These are phyloP conservation scores for Ceratina australensis DNA, from an alignment of 1,140 invertebrate species.

Conservation along the genomic window DNA sequence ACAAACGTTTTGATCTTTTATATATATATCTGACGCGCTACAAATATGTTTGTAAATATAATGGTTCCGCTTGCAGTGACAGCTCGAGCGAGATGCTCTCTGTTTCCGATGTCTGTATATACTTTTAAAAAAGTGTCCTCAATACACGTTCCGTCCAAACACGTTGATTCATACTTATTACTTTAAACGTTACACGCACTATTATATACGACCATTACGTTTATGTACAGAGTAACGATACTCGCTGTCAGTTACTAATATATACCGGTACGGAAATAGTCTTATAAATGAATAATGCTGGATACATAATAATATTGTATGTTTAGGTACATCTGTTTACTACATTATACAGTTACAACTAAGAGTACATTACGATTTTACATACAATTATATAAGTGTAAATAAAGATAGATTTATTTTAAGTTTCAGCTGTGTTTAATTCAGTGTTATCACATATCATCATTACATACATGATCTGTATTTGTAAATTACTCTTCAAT, in stretches of 20 bases:
- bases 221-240: slow-evolving; percentile 15
- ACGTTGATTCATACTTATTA: slow-evolving; percentile 38
- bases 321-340: slow-evolving; percentile 34
- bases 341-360: slow-evolving; percentile 43
- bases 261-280: slow-evolving; percentile 31
- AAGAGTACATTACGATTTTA: slow-evolving; percentile 38
- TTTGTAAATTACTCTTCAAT: slow-evolving; percentile 15
- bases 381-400: slow-evolving; percentile 47
- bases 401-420: slow-evolving; percentile 51
- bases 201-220: slow-evolving; percentile 27
- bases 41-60: slow-evolving; percentile 54
- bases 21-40: slow-evolving; percentile 41
- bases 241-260: slow-evolving; percentile 19
- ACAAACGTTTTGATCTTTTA: slow-evolving; percentile 24
- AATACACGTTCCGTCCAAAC: slow-evolving; percentile 48
- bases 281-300: slow-evolving; percentile 39
- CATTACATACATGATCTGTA: slow-evolving; percentile 32
- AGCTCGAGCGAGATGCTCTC: slow-evolving; percentile 22
- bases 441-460: slow-evolving; percentile 39
- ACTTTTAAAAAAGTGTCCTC: slow-evolving; percentile 21
- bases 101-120: neutral
- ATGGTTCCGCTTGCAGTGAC: slow-evolving; percentile 14
- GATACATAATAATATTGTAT: slow-evolving; percentile 45
- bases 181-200: slow-evolving; percentile 24
- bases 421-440: slow-evolving; percentile 34